Conservation (phyloP, 2,888 invertebrate genomes). For the Thalpophila matura region DNA sequence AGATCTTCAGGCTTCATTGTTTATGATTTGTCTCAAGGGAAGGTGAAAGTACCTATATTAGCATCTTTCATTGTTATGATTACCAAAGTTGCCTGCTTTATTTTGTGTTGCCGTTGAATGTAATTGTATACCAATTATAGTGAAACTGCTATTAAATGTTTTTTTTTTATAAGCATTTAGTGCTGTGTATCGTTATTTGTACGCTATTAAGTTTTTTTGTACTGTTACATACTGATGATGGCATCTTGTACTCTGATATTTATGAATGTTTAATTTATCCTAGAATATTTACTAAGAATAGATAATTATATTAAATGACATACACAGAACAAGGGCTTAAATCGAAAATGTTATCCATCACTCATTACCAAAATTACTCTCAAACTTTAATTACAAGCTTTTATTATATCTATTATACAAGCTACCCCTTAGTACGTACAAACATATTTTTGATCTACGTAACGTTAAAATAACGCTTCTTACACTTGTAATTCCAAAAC, state of each 20-base stretch:
- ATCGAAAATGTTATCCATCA: background rate
- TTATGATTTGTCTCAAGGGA: no score
- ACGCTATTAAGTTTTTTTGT: no score
- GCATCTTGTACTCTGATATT: slow-evolving; percentile 1
- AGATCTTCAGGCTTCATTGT: no score
- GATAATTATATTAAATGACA: slow-evolving; percentile 3
- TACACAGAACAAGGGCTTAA: slow-evolving; percentile 1
- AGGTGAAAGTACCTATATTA: no score
- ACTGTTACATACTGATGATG: no score
- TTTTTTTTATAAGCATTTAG: background rate
- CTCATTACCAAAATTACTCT: background rate
- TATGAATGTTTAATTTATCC: background rate
- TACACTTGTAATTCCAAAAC: no score
- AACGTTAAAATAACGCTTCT: no score
- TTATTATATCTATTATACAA: no score
- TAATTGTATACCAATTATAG: no score
- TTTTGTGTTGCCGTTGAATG: slow-evolving; percentile 8
- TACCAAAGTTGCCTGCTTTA: background rate
- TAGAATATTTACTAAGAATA: background rate
- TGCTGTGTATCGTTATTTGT: slow-evolving; percentile 3
- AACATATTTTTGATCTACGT: no score
- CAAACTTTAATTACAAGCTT: no score
- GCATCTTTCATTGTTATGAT: background rate
- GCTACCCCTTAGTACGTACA: no score
- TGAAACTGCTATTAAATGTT: background rate